Conservation (phyloP, 2,113 vertebrate species). For the Pithys albifrons region DNA sequence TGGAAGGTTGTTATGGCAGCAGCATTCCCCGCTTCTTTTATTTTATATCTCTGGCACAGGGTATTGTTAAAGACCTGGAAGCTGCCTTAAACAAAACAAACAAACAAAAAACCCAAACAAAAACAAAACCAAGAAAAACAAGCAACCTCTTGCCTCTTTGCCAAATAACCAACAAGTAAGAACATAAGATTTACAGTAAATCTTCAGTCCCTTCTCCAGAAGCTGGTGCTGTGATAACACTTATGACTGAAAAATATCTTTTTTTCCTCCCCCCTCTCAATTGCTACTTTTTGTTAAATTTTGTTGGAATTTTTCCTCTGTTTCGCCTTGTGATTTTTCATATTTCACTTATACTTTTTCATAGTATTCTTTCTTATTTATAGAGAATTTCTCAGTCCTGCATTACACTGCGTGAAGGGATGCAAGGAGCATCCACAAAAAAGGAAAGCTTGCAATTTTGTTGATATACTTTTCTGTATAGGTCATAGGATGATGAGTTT, state of each 20-base stretch:
- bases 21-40: neutral
- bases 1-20: constrained; percentile 70
- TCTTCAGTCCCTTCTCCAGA: constrained; percentile 17
- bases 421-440: neutral
- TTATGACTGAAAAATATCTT: neutral
- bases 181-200: neutral
- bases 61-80: neutral
- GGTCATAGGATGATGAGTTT: neutral
- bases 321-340: neutral
- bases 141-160: neutral
- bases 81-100: neutral
- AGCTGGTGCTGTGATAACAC: constrained; percentile 41
- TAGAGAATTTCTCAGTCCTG: neutral
- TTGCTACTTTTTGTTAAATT: neutral
- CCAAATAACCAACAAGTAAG: neutral
- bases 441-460: neutral
- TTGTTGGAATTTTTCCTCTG: neutral
- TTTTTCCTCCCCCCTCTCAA: neutral
- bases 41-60: neutral
- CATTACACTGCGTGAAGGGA: neutral
- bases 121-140: too few species aligned
- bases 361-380: neutral
- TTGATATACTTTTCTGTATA: neutral
- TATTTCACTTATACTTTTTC: neutral
- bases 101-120: too few species aligned